Evolutionary conservation across 2,113 vertebrate genomes (phyloP).

Genomic region (Antennarius striatus): DNA sequence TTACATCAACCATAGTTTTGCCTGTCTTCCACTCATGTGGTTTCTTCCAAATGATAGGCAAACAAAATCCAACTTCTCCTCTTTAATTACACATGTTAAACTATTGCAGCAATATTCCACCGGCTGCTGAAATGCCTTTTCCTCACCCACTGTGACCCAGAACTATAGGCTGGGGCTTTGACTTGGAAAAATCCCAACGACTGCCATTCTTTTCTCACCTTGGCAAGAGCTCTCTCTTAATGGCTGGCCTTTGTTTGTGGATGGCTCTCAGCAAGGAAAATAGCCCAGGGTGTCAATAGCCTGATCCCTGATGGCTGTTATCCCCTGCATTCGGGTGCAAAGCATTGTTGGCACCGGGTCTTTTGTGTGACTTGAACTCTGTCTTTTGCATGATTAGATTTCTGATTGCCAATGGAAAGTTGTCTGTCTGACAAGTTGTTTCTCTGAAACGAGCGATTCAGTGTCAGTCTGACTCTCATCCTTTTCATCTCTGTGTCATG

Average conservation of each 20-base stretch:
- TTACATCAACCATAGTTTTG: constrained; percentile 5
- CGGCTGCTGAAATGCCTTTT: constrained; percentile 6
- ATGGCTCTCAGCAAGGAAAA: constrained; percentile 59
- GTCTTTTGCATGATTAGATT: constrained; percentile 58
- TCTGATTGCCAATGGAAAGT: constrained; percentile 30
- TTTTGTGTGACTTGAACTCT: constrained; percentile 58
- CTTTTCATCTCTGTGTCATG: not conserved
- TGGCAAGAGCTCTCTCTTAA: constrained; percentile 51
- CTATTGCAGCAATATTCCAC: not conserved
- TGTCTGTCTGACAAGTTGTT: constrained; percentile 38
- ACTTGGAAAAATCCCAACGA: constrained; percentile 55
- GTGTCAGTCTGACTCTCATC: not conserved
- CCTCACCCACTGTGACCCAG: constrained; percentile 35
- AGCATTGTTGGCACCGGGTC: constrained; percentile 67
- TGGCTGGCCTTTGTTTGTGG: constrained; percentile 66
- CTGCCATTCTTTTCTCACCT: constrained; percentile 35
- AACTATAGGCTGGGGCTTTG: constrained; percentile 50
- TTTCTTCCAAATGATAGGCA: constrained; percentile 33
- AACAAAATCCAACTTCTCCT: constrained; percentile 18
- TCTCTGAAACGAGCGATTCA: constrained; percentile 6
- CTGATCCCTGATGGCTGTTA: constrained; percentile 43
- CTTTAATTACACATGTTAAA: constrained; percentile 35
- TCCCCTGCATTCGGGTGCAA: constrained; percentile 27
- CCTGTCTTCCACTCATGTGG: constrained; percentile 40
- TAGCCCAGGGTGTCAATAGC: constrained; percentile 68